Percentiles rank a stretch among this genome's conserved stretches.
phyloP scores from a whole-genome alignment of 2,113 vertebrate genomes.

The Puffinus mauretanicus region DNA sequence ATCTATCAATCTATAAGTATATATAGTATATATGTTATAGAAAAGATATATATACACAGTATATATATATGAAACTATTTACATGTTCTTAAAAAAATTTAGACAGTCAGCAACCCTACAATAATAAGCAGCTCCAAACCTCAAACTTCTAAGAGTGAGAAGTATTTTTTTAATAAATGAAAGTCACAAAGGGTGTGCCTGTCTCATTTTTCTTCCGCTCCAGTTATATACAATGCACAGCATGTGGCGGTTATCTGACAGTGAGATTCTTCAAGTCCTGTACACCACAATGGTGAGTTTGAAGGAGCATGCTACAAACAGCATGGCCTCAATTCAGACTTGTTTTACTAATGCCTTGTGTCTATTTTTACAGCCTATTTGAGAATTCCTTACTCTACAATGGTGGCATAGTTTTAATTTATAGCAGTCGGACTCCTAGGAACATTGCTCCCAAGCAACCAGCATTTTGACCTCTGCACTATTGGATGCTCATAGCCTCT shows the following conservation, averaged over 20 bases:
- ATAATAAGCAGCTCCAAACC: neutral
- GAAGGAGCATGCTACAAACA: conserved; percentile 3
- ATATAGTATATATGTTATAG: neutral
- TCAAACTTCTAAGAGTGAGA: neutral
- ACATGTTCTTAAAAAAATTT: neutral
- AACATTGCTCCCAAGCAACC: conserved; percentile 15
- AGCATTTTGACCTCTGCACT: conserved; percentile 31
- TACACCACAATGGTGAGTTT: conserved; percentile 8
- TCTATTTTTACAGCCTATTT: conserved; percentile 41
- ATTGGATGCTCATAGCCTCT: neutral
- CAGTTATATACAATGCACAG: conserved; percentile 13
- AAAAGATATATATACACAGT: neutral
- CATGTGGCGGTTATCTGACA: neutral
- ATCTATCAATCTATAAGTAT: neutral
- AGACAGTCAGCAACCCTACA: neutral
- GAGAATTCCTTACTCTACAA: conserved; percentile 28
- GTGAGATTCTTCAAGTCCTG: conserved; percentile 4
- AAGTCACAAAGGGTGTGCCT: conserved; percentile 9
- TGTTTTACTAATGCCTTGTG: conserved; percentile 27
- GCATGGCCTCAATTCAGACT: conserved; percentile 25
- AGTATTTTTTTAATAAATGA: neutral
- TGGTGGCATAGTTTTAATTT: conserved; percentile 39
- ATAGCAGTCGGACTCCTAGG: neutral
- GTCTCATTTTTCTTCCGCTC: conserved; percentile 15
- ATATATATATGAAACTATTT: neutral